A percentile compares a stretch with the other conserved stretches of the same genome.
Evolutionary conservation across 2,113 vertebrate species (phyloP).

Genomic region (Thalassoma bifasciatum): DNA sequence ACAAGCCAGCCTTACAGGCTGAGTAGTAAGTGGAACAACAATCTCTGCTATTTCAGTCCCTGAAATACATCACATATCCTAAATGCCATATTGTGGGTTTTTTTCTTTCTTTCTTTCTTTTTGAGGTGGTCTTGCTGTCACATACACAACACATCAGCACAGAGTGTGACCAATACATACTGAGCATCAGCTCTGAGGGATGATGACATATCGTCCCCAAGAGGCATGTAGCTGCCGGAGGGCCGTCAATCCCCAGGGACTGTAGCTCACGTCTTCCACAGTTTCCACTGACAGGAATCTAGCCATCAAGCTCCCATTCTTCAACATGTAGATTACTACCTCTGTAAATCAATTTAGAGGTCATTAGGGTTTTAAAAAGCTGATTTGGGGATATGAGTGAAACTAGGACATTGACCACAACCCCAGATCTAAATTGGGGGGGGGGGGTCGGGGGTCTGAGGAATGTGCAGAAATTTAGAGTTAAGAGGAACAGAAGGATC

Average conservation of each 20-base stretch:
- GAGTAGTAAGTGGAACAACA: neutral
- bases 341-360: constrained; percentile 67
- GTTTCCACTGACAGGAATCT: constrained; percentile 42
- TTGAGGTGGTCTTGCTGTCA: neutral
- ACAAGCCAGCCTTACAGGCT: neutral
- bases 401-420: neutral
- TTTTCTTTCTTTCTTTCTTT: no score
- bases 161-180: constrained; percentile 39
- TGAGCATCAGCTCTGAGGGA: constrained; percentile 44
- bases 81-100: neutral
- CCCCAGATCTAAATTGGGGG: neutral
- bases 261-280: constrained; percentile 42
- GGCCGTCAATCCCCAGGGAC: constrained; percentile 40
- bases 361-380: constrained; percentile 54
- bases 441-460: neutral
- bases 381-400: constrained; percentile 33
- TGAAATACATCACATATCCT: neutral
- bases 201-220: constrained; percentile 56
- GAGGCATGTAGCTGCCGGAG: constrained; percentile 45
- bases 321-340: constrained; percentile 31
- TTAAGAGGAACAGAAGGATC: neutral
- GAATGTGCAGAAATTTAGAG: neutral
- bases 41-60: neutral
- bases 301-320: constrained; percentile 49
- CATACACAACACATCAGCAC: constrained; percentile 13